Evolutionary conservation across 2,113 vertebrate species (phyloP).

Genomic region (Eptesicus fuscus): DNA sequence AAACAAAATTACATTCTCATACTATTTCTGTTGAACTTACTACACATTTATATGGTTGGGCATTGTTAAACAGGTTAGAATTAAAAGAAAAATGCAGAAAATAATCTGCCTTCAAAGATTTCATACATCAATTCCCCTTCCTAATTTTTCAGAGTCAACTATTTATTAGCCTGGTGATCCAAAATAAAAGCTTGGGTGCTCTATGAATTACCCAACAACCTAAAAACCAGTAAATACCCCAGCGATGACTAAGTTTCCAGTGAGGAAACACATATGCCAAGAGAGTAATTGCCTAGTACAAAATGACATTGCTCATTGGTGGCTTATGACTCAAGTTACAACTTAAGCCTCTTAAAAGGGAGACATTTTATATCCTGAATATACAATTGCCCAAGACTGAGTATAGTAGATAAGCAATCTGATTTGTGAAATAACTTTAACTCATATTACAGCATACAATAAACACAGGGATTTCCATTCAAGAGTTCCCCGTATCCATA

Average conservation of each 20-base stretch:
- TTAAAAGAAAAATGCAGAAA: neutral
- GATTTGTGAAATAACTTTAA: conserved; percentile 11
- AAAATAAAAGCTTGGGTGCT: neutral
- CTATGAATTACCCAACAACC: neutral
- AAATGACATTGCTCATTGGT: neutral
- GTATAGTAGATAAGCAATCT: neutral
- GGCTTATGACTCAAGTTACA: neutral
- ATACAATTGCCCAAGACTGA: neutral
- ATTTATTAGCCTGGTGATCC: neutral
- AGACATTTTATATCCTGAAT: neutral
- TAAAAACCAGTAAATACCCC: neutral
- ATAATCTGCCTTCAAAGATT: neutral
- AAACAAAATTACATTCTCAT: neutral
- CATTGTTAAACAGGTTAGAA: neutral
- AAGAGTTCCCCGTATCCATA: neutral
- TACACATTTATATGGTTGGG: neutral
- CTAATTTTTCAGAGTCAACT: conserved; percentile 21
- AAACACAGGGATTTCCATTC: neutral
- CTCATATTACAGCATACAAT: neutral
- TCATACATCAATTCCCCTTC: neutral
- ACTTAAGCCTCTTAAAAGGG: neutral
- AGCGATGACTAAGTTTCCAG: neutral
- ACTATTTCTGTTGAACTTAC: neutral
- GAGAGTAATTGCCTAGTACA: neutral
- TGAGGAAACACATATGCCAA: neutral